phyloP scores from a whole-genome alignment of 2,113 vertebrate genomes.

The Oenanthe oenanthe region DNA sequence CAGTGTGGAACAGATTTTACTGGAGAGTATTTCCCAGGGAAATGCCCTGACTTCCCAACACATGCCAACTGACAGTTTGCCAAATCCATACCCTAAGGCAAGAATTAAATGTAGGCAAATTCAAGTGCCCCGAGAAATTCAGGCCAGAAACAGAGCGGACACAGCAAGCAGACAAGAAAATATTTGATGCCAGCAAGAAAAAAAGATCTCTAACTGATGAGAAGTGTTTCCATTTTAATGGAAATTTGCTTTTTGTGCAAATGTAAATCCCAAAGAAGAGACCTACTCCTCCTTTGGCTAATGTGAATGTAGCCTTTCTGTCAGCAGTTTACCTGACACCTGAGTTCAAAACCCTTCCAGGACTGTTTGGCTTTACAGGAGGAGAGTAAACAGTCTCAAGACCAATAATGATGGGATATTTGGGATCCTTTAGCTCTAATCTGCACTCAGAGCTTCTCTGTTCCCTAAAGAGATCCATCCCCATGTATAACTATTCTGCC shows the following conservation, averaged over 20 bases:
- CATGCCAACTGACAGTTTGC: constrained; percentile 38
- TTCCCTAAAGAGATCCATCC: neutral
- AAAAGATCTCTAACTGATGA: neutral
- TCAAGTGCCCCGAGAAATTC: neutral
- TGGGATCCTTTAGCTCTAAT: neutral
- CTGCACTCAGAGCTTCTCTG: neutral
- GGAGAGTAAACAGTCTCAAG: neutral
- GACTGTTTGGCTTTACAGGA: neutral
- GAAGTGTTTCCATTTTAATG: neutral
- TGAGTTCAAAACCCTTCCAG: neutral
- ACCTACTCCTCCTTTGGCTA: neutral
- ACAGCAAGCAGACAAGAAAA: neutral
- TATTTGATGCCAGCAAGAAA: neutral
- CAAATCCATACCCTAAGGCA: constrained; percentile 27
- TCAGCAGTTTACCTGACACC: neutral
- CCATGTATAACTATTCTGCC: neutral
- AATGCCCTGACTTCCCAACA: constrained; percentile 1
- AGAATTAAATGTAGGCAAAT: constrained; percentile 17
- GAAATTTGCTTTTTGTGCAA: neutral
- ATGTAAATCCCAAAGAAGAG: neutral
- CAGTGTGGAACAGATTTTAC: constrained; percentile 41
- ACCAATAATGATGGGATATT: neutral
- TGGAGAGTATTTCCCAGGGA: constrained; percentile 25
- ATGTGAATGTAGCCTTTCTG: neutral
- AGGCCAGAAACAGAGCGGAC: neutral